Base-by-base conservation (phyloP, 2,888 invertebrate species). In the Chalcis sispes region DNA sequence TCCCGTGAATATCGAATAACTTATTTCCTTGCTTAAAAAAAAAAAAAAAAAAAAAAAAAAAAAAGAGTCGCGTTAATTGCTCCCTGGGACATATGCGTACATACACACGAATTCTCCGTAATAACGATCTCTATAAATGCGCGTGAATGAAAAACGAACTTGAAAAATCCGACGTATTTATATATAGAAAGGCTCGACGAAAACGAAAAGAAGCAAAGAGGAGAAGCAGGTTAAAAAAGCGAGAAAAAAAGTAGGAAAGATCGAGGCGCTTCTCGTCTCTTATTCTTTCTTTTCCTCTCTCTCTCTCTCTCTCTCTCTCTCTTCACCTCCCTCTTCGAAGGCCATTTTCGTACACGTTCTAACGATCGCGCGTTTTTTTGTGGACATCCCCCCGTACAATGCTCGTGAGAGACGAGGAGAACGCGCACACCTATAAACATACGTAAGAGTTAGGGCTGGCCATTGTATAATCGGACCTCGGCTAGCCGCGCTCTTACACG, bases 1-100 rank as follows among this genome's bases (percentile, higher is more conserved):
- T 72, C 64, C 64, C 75, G 75, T 70, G 75, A 75, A 75, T 75
- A 75, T 75, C 69, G 42, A 70, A 58, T 75, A 65, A 75, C 75
- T 58, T 10, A 7, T 15, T 25, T 13, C 40, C 25, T 32, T n/a
- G n/a, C n/a, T n/a, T n/a, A n/a, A n/a, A n/a, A n/a, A n/a, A n/a
- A n/a, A n/a, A n/a, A n/a, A n/a, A n/a, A n/a, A n/a, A n/a, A 23
- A 42, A 15, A 54, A 25, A 15, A 20, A 40, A 48, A 56, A 59
- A 20, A 64, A 64, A 52, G 58, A 62, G 8, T 7, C 20, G 48
- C 54, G 72, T 65, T 72, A 64, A 72, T 72, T 72, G 56, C 62
- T 42, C 18, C 59, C 48, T 27, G 29, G 4, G 18, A 23, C 25
- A 20, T 29, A 32, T 18, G 13, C 13, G 15, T 25, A 46, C n/a